Evolutionary conservation across 2,888 invertebrate species (phyloP).

Genomic region (Bursaphelenchus okinawaensis): DNA sequence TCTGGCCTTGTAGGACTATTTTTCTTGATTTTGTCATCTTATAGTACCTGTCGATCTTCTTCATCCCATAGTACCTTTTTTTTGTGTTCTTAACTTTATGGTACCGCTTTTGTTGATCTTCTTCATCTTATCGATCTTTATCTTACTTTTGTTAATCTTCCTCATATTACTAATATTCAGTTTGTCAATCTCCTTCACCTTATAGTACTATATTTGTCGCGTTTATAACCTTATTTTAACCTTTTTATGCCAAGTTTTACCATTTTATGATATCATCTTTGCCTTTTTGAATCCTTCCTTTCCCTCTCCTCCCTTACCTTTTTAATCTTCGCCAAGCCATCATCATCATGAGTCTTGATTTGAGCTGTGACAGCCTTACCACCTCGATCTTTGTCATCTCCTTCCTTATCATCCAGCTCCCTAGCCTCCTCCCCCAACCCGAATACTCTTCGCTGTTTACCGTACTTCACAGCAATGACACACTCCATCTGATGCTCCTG

Average conservation of each 20-base stretch:
- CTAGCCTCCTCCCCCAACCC: slow-evolving; percentile 16
- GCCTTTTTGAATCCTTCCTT: not conserved
- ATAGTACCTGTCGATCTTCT: too few species aligned
- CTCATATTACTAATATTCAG: too few species aligned
- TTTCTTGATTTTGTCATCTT: too few species aligned
- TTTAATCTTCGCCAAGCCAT: slow-evolving; percentile 33
- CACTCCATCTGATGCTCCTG: slow-evolving; percentile 51
- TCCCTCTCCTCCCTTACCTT: not conserved
- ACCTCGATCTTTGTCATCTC: slow-evolving; percentile 38
- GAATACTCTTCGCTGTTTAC: slow-evolving; percentile 32
- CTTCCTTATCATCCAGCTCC: slow-evolving; percentile 10
- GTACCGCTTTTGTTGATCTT: too few species aligned
- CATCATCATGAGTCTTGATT: slow-evolving; percentile 19
- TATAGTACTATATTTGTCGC: too few species aligned
- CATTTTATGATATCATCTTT: slow-evolving; percentile 11
- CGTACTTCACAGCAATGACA: slow-evolving; percentile 50
- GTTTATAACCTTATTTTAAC: too few species aligned
- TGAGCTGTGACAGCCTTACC: slow-evolving; percentile 29
- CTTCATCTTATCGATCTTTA: too few species aligned
- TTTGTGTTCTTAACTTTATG: too few species aligned
- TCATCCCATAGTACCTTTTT: too few species aligned
- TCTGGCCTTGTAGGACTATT: too few species aligned
- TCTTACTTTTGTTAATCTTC: too few species aligned
- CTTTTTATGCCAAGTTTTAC: not conserved
- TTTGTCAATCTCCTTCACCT: too few species aligned